A percentile compares a stretch with the other conserved stretches of the same genome.
These are phyloP conservation scores for Ptychobarbus kaznakovi DNA, from an alignment of 2,797 vertebrate genomes.

Conservation along the genomic window DNA sequence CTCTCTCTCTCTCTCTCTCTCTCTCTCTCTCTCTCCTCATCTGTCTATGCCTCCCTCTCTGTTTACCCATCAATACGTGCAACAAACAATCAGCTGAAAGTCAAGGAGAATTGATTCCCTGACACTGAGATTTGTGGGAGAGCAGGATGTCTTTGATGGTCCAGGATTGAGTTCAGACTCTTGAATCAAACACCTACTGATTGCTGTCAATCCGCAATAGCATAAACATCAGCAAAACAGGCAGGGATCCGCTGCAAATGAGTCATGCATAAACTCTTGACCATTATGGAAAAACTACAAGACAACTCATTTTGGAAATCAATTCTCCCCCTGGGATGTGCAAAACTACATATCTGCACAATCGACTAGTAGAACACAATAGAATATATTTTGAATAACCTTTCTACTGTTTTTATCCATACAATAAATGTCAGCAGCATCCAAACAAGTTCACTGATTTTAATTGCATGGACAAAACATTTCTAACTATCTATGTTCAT, in stretches of 20 bases:
- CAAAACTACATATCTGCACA: background rate
- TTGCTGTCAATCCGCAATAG: conserved; percentile 42
- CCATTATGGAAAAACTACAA: background rate
- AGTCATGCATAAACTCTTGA: background rate
- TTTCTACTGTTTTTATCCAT: background rate
- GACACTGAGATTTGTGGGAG: conserved; percentile 42
- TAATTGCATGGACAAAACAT: background rate
- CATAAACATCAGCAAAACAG: conserved; percentile 43
- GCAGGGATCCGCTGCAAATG: background rate
- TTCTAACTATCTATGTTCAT: background rate
- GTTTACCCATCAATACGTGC: conserved; percentile 42
- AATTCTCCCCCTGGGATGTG: background rate
- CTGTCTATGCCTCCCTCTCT: background rate
- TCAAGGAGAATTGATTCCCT: conserved; percentile 54
- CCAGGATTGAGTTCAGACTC: conserved; percentile 35
- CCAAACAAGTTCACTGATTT: background rate
- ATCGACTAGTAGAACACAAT: background rate
- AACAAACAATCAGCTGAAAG: conserved; percentile 58
- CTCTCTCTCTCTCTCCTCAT: background rate
- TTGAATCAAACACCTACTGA: conserved; percentile 53
- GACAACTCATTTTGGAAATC: background rate
- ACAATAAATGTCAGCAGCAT: background rate
- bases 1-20: background rate
- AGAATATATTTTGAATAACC: background rate
- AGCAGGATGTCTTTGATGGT: conserved; percentile 47